phyloP scores from a whole-genome alignment of 1,140 invertebrate species.

The Steinernema khuongi region DNA sequence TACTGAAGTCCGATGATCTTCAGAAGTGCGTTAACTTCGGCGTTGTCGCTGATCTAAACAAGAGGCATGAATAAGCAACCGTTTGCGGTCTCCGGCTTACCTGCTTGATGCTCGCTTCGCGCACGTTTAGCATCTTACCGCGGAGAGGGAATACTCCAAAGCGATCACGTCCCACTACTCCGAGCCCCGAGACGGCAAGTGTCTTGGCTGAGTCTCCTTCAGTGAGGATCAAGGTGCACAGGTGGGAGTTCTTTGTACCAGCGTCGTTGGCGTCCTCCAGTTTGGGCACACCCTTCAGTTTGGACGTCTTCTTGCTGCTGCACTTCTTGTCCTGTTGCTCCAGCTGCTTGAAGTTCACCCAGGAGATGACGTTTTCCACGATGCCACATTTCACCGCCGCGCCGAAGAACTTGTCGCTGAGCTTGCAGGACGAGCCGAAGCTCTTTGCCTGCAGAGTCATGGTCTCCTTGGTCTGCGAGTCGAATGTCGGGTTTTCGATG shows the following conservation, averaged over 20 bases:
- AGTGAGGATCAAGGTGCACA: slow-evolving; percentile 91
- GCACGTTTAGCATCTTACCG: slow-evolving; percentile 94
- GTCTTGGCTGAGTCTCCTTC: slow-evolving; percentile 99
- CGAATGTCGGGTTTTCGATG: slow-evolving; percentile 98
- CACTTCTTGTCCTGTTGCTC: slow-evolving; percentile 68
- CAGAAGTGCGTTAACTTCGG: slow-evolving; percentile 92
- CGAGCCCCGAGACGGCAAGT: slow-evolving; percentile 87
- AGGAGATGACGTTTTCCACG: slow-evolving; percentile 79
- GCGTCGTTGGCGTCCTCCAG: slow-evolving; percentile 97
- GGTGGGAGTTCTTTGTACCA: slow-evolving; percentile 73
- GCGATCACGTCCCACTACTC: slow-evolving; percentile 85
- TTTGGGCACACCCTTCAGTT: slow-evolving; percentile 86
- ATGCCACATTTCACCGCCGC: slow-evolving; percentile 78
- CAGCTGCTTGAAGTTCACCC: slow-evolving; percentile 95
- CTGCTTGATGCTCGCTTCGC: slow-evolving; percentile 92
- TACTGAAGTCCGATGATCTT: slow-evolving; percentile 89
- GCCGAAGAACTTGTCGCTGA: slow-evolving; percentile 80
- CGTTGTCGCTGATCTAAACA: slow-evolving; percentile 82
- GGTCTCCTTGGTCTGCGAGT: slow-evolving; percentile 92
- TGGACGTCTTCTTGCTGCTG: slow-evolving; percentile 79
- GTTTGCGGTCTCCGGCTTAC: slow-evolving; percentile 52
- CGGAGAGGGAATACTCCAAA: slow-evolving; percentile 88
- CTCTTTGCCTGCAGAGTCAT: slow-evolving; percentile 89
- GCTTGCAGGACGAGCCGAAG: slow-evolving; percentile 85
- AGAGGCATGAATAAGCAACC: slow-evolving; percentile 19